Conservation (phyloP, 2,113 vertebrate genomes). For the Pelecanus crispus region DNA sequence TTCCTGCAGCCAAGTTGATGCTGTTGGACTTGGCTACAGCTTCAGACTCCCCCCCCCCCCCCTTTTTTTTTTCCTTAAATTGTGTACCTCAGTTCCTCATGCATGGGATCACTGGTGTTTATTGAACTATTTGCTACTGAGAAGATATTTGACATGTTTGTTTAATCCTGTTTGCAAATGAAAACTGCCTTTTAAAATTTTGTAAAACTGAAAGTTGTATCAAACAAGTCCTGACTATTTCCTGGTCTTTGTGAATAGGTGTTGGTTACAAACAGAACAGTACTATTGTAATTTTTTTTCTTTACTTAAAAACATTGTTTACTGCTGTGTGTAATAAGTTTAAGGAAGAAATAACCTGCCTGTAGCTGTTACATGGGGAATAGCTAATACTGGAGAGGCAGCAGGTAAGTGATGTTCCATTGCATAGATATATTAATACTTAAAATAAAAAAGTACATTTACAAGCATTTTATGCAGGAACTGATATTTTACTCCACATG, state of each 20-base stretch:
- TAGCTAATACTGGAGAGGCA: conserved; percentile 65
- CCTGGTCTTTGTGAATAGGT: conserved; percentile 65
- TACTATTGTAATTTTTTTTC: conserved; percentile 59
- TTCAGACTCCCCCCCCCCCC: neutral
- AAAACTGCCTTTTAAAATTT: conserved; percentile 64
- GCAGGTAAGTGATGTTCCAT: conserved; percentile 76
- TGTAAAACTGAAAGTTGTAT: conserved; percentile 66
- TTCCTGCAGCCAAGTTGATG: conserved; percentile 10
- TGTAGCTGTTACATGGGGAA: conserved; percentile 60
- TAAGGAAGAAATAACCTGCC: conserved; percentile 62
- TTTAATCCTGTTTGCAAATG: conserved; percentile 67
- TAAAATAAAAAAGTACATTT: conserved; percentile 35
- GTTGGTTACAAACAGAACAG: conserved; percentile 43
- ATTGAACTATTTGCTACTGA: conserved; percentile 62
- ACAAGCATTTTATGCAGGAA: conserved; percentile 56
- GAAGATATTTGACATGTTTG: conserved; percentile 44
- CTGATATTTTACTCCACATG: conserved; percentile 57
- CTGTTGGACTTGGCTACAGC: conserved; percentile 1
- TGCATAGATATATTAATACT: conserved; percentile 28
- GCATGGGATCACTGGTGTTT: conserved; percentile 61
- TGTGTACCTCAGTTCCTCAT: conserved; percentile 53
- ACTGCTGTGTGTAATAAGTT: conserved; percentile 52
- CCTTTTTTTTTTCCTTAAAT: neutral
- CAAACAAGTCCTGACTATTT: conserved; percentile 35
- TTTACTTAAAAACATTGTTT: conserved; percentile 50